Evolutionary conservation across 2,888 invertebrate genomes (phyloP).

Genomic region (Papilio demoleus): DNA sequence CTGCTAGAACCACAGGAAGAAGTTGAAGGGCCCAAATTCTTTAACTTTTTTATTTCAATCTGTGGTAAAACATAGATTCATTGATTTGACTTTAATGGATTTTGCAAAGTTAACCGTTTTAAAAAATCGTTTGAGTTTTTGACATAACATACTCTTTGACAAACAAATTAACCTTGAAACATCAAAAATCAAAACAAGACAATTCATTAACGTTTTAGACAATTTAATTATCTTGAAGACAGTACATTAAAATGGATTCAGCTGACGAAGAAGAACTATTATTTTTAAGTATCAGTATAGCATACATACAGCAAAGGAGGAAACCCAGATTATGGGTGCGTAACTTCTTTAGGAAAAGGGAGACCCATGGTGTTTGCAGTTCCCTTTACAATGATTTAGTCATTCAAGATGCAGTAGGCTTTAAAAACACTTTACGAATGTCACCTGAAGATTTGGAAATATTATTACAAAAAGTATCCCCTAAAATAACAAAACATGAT

Average conservation of each 20-base stretch:
- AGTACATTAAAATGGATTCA: constrained; percentile 9
- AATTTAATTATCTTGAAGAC: background rate
- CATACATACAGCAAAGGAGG: constrained; percentile 2
- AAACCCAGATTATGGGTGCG: constrained; percentile 18
- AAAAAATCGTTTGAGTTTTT: too few relatives aligned
- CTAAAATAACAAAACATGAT: constrained; percentile 38
- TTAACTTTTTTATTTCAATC: too few relatives aligned
- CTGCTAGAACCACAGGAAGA: too few relatives aligned
- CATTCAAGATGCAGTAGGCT: constrained; percentile 13
- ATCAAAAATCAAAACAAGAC: background rate
- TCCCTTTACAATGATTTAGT: constrained; percentile 20
- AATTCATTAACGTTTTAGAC: background rate
- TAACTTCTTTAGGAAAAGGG: constrained; percentile 13
- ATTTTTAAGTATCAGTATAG: constrained; percentile 11
- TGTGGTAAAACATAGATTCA: too few relatives aligned
- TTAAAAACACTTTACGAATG: constrained; percentile 17
- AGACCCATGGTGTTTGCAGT: constrained; percentile 16
- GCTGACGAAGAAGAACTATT: constrained; percentile 17
- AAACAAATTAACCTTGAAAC: background rate
- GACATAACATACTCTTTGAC: too few relatives aligned
- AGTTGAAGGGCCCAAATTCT: too few relatives aligned
- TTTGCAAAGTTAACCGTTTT: too few relatives aligned
- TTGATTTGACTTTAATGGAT: too few relatives aligned
- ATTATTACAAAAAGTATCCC: constrained; percentile 18
- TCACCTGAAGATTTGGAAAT: constrained; percentile 18